phyloP scores from a whole-genome alignment of 2,797 vertebrate species.

The Onychomys torridus region DNA sequence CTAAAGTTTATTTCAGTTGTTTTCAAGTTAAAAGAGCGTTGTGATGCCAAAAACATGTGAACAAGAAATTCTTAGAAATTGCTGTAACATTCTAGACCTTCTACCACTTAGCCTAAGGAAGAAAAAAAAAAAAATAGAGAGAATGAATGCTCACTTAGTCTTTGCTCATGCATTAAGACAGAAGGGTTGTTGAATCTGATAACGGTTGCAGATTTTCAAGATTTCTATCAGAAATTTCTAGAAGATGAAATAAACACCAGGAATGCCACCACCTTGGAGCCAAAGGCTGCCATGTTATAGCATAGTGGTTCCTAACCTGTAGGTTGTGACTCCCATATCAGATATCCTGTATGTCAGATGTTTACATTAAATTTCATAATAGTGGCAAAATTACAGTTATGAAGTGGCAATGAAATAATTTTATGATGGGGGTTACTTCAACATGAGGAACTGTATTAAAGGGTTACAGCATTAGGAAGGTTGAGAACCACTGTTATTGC shows the following conservation, averaged over 20 bases:
- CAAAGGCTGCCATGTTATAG: background rate
- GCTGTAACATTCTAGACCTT: background rate
- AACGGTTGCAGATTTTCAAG: background rate
- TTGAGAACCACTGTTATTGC: background rate
- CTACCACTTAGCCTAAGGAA: background rate
- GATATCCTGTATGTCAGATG: background rate
- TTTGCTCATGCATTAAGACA: background rate
- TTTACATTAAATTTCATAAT: background rate
- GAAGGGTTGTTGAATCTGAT: background rate
- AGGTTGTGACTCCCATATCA: background rate
- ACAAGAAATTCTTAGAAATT: constrained; percentile 53
- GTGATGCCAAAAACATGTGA: background rate
- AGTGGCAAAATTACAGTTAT: background rate
- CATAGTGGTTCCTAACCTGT: background rate
- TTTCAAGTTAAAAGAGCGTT: constrained; percentile 11
- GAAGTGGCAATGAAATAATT: background rate
- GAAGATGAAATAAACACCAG: constrained; percentile 6
- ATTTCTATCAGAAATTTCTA: background rate
- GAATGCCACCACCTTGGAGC: background rate
- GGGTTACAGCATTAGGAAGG: background rate
- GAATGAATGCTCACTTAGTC: background rate
- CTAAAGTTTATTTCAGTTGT: constrained; percentile 28
- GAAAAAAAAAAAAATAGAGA: background rate
- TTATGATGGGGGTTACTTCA: background rate
- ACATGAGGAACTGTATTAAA: background rate